Evolutionary conservation across 2,888 invertebrate species (phyloP).

Genomic region (Phyllotreta striolata): DNA sequence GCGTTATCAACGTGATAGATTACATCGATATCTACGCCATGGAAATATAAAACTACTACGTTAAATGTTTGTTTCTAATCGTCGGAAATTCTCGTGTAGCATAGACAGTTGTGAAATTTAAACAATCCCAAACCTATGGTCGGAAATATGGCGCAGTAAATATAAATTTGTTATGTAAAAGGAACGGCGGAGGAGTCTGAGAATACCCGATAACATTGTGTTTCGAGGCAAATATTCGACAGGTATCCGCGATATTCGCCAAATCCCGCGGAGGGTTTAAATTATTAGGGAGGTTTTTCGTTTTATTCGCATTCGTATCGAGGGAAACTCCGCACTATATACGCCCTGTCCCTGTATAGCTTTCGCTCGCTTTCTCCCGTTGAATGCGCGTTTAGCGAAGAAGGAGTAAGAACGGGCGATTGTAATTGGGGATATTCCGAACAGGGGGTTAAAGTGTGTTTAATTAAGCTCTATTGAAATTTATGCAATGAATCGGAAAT

Average conservation of each 20-base stretch:
- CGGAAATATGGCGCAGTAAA: constrained; percentile 24
- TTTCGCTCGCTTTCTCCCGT: too few relatives aligned
- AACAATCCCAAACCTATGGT: constrained; percentile 16
- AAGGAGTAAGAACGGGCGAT: too few relatives aligned
- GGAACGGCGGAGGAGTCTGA: constrained; percentile 34
- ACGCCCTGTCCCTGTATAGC: too few relatives aligned
- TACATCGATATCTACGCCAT: too few relatives aligned
- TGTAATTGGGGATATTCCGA: too few relatives aligned
- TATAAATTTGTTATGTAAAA: constrained; percentile 28
- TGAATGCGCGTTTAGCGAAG: too few relatives aligned
- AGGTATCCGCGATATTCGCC: constrained; percentile 26
- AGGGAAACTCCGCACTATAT: too few relatives aligned
- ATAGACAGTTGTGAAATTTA: neutral
- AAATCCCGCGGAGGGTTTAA: constrained; percentile 25
- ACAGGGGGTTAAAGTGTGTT: too few relatives aligned
- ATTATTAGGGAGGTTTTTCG: constrained; percentile 22
- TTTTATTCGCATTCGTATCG: neutral
- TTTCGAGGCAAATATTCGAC: constrained; percentile 28
- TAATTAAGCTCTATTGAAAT: too few relatives aligned
- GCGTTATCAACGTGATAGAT: neutral
- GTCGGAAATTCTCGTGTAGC: neutral
- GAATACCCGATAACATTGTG: constrained; percentile 44
- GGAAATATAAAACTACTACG: neutral
- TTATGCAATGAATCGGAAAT: too few relatives aligned
- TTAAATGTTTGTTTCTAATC: neutral